These are phyloP conservation scores for Anthoscopus minutus DNA, from an alignment of 2,113 vertebrate genomes.

Conservation along the genomic window DNA sequence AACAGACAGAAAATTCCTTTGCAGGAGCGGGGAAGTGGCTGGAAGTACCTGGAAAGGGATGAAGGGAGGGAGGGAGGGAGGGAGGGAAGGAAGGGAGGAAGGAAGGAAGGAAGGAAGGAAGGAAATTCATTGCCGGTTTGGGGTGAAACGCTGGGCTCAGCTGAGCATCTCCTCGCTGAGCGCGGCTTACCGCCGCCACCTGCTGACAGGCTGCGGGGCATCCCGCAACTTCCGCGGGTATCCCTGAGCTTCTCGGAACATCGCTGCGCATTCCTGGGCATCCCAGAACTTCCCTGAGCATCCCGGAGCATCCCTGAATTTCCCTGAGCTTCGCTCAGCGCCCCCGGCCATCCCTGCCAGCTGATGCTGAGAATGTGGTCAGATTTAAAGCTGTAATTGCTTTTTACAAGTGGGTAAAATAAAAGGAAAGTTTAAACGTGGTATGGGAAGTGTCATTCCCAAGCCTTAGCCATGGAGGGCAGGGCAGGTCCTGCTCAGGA, in stretches of 20 bases:
- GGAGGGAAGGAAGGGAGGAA: no score
- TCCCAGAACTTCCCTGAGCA: not conserved
- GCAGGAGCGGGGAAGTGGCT: not conserved
- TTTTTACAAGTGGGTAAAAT: not conserved
- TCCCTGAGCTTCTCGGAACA: not conserved
- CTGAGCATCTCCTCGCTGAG: not conserved
- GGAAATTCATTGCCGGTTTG: no score
- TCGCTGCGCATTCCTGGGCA: no score
- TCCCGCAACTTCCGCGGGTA: no score
- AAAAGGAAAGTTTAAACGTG: not conserved
- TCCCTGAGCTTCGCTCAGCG: not conserved
- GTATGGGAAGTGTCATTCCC: accelerated
- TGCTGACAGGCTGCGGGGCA: not conserved
- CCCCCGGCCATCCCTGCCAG: not conserved
- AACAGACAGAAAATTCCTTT: not conserved
- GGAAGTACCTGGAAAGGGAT: not conserved
- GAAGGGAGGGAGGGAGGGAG: no score
- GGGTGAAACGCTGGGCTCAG: not conserved
- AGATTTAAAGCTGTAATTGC: not conserved
- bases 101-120: no score
- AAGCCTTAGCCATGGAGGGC: not conserved
- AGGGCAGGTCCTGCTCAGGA: not conserved
- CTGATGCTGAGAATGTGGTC: not conserved
- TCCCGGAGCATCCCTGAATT: not conserved
- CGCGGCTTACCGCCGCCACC: not conserved